These are phyloP conservation scores for Turritopsis dohrnii DNA, from an alignment of 30 jellyfish, hydroid and myxozoan species.

Conservation along the genomic window DNA sequence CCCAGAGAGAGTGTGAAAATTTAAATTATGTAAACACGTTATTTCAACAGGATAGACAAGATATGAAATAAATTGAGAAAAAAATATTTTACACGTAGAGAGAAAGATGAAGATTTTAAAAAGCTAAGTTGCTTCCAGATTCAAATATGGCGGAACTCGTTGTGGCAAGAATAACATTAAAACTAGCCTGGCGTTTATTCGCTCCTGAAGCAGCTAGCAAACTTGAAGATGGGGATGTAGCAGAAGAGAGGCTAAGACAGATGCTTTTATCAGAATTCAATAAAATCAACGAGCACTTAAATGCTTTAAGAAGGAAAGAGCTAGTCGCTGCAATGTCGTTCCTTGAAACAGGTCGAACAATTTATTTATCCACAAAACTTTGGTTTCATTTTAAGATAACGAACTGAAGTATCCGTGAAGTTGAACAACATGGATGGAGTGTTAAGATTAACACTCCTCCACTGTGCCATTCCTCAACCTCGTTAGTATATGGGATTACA, in stretches of 20 bases:
- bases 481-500: no score
- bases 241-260: slow-evolving; percentile 78
- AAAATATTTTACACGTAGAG: not conserved
- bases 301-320: slow-evolving; percentile 83
- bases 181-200: slow-evolving; percentile 77
- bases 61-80: not conserved
- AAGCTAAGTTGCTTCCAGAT: not conserved
- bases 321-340: slow-evolving; percentile 74
- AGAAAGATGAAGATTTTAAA: not conserved
- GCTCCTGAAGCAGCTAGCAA: slow-evolving; percentile 72
- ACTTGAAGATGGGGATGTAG: slow-evolving; percentile 70
- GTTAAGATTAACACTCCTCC: no score
- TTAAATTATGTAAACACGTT: not conserved
- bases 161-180: slow-evolving; percentile 50
- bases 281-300: slow-evolving; percentile 68
- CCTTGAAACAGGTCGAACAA: slow-evolving; percentile 63
- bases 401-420: no score
- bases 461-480: no score
- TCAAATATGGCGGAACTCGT: slow-evolving; percentile 58
- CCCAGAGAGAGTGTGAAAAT: not conserved
- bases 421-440: no score
- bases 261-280: slow-evolving; percentile 66
- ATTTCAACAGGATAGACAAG: not conserved
- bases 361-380: no score
- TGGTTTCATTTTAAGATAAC: not conserved